Base-by-base conservation (phyloP, 2,888 invertebrate genomes). In the Phorcus lineatus region DNA sequence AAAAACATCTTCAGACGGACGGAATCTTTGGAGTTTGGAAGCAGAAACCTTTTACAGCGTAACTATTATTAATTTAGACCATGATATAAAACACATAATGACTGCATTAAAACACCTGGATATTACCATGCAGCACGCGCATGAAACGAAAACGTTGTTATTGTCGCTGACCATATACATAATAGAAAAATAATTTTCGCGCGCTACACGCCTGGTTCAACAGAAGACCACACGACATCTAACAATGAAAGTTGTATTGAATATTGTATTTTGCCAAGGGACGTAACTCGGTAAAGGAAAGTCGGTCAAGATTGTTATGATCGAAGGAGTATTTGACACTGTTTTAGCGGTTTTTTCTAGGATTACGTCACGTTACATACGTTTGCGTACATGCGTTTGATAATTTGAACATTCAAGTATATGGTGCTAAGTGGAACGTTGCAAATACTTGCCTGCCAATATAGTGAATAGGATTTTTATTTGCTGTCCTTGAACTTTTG, bases 291-390 rank as follows among this genome's bases (percentile, higher is more conserved):
- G 70, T 70, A 7, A n/a, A 2, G 70, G 36, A 70, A 70, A 70
- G 70, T 70, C 70, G 70, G 70, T 70, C 70, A 70, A 70, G 70
- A 70, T 70, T 70, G 70, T 70, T 70, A n/a, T 70, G 70, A 70
- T 70, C 28, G 36, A 36, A 40, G 70, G 40, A 13, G 70, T 36
- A 70, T 70, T 70, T 70, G 70, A 70, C 70, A 70, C 40, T 19
- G 36, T 36, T 70, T 70, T 70, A 40, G n/a, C 40, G 19, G 70
- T 36, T 40, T 70, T 70, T 31, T 19, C 28, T 40, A 0, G 70
- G 28, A 70, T 70, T 70, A 36, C 36, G 36, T 36, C 36, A 40
- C n/a, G 62, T 24, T 62, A 62, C 62, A 62, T 28, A 62, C 62
- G 24, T 70, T 70, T 70, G 36, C 70, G 36, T 40, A 70, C n/a